Evolutionary conservation across 1,140 invertebrate species (phyloP).

Genomic region (Macrobrachium nipponense): DNA sequence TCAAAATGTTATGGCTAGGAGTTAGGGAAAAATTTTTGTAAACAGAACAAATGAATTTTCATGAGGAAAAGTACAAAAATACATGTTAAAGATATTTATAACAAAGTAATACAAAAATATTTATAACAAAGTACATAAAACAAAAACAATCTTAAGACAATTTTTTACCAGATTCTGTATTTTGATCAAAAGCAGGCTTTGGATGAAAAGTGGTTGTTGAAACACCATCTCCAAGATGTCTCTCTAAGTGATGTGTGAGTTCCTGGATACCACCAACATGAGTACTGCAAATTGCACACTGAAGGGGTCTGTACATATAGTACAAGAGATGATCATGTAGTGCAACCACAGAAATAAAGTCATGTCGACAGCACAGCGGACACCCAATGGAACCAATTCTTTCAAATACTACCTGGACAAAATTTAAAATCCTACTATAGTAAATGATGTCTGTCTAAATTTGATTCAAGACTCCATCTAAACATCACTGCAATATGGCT

Average conservation of each 20-base stretch:
- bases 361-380: constrained; percentile 44
- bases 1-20: no score
- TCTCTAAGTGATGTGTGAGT: constrained; percentile 31
- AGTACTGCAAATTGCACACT: constrained; percentile 39
- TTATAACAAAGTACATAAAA: no score
- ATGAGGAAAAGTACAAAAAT: no score
- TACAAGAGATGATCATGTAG: constrained; percentile 49
- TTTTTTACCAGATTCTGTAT: not conserved
- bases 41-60: no score
- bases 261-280: constrained; percentile 31
- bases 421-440: not conserved
- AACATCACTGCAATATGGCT: not conserved
- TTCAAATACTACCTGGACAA: not conserved
- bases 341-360: constrained; percentile 42
- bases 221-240: constrained; percentile 37
- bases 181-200: not conserved
- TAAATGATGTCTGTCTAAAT: not conserved
- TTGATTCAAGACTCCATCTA: not conserved
- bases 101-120: no score
- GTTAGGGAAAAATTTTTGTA: no score
- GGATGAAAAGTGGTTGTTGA: not conserved
- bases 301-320: constrained; percentile 45
- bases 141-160: not conserved
- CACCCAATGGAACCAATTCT: constrained; percentile 39
- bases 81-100: no score